phyloP scores from a whole-genome alignment of 1,140 invertebrate species.

The Oedothorax gibbosus region DNA sequence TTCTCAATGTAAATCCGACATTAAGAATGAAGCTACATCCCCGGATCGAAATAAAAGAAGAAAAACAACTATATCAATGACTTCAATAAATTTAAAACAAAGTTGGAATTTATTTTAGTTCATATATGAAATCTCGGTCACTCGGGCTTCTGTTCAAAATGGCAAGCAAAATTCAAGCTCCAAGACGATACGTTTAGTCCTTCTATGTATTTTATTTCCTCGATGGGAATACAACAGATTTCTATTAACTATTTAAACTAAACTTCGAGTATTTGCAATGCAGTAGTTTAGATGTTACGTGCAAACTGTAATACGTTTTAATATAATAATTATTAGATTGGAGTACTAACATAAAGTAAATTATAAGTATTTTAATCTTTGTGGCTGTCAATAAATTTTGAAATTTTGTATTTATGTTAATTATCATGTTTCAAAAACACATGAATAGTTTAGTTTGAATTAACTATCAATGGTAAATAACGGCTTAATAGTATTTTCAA shows the following conservation, averaged over 20 bases:
- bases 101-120: constrained; percentile 54
- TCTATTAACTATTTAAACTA: constrained; percentile 3
- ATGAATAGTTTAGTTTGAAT: no score
- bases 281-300: no score
- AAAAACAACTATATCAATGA: constrained; percentile 50
- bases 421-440: no score
- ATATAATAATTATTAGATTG: no score
- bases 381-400: no score
- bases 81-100: constrained; percentile 55
- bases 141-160: constrained; percentile 22
- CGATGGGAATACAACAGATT: constrained; percentile 21
- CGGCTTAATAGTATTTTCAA: no score
- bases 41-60: not conserved
- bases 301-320: no score
- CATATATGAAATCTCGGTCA: constrained; percentile 53
- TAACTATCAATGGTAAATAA: no score
- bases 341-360: no score
- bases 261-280: no score
- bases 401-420: no score
- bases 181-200: constrained; percentile 25
- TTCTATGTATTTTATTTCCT: not conserved
- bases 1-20: constrained; percentile 44
- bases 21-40: constrained; percentile 45
- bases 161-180: constrained; percentile 23
- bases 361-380: no score